A percentile compares a stretch with the other conserved stretches of the same genome.
These are phyloP conservation scores for Anguilla pacifica DNA, from an alignment of 2,797 vertebrate species.

Conservation along the genomic window DNA sequence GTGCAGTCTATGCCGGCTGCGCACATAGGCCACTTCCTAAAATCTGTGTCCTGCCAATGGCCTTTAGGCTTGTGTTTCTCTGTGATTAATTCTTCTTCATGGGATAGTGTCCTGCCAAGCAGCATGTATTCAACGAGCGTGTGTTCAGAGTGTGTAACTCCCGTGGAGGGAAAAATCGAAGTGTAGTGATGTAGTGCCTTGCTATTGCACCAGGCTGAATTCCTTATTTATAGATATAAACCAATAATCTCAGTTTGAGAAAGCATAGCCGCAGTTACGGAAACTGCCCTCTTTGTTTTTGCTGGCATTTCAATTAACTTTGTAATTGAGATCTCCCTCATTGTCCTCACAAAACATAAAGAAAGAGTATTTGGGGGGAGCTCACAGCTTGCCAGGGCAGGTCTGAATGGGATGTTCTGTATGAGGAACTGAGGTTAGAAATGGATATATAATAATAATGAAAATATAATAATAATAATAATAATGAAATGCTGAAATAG, in stretches of 20 bases:
- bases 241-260: neutral
- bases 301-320: slow-evolving; percentile 14
- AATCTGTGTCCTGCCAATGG: too few species aligned
- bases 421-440: neutral
- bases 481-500: neutral
- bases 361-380: neutral
- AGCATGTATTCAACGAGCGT: too few species aligned
- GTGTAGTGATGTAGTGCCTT: neutral
- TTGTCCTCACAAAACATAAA: neutral
- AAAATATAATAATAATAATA: neutral
- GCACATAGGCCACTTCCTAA: too few species aligned
- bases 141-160: too few species aligned
- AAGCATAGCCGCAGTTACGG: neutral
- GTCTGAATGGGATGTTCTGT: neutral
- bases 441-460: neutral
- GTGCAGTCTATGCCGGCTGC: too few species aligned
- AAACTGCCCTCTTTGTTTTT: neutral
- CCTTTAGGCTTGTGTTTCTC: too few species aligned
- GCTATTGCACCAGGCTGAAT: neutral
- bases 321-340: slow-evolving; percentile 9
- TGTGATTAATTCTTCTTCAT: too few species aligned
- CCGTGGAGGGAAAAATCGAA: too few species aligned
- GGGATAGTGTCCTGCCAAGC: too few species aligned
- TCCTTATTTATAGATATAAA: neutral
- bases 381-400: neutral